Base-by-base conservation (phyloP, 1,140 invertebrate species). In the Aphaenogaster rudis region DNA sequence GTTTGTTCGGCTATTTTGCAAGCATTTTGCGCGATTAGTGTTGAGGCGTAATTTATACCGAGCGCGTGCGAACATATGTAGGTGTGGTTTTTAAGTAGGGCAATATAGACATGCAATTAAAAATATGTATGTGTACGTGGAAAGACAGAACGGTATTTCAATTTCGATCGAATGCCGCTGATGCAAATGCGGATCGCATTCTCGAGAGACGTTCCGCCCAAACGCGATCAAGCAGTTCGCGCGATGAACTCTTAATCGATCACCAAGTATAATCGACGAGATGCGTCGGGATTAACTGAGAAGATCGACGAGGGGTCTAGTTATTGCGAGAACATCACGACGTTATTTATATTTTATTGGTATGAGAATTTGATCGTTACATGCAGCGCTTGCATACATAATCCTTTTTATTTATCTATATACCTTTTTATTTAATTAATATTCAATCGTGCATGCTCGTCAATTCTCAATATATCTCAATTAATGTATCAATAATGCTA, bases 71-170 rank as follows among this genome's bases (percentile, higher is more conserved):
- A 74, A 71, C 77, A 76, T 52, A 74, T 67, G 86, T 90, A 67
- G 89, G 86, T 61, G 74, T 13, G 64, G 17, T 78, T 91, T 91
- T 88, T 61, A 86, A 91, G 80, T 86, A 88, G 86, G 57, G 74
- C 80, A 67, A 1, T 50, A 57, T 36, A 50, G 33, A 13, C 67
- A 63, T 59, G 67, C 81, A 88, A 91, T 91, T 91, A 90, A 88
- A 86, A 76, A 52, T 77, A 77, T 39, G 50, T 74, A 54, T 66
- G 33, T 61, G 45, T 17, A 17, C 48, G 36, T 54, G 6, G 48
- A 78, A 82, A 85, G 21, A 9, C 33, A 80, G 79, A 50, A 11
- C 7, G 45, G 45, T 71, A 54, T 87, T 90, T 87, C 74, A 59
- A 89, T 88, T 90, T 87, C 64, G 48, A 77, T 78, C 36, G 36